These are phyloP conservation scores for Arrhamphus sclerolepis DNA, from an alignment of 2,797 vertebrate species.

Conservation along the genomic window DNA sequence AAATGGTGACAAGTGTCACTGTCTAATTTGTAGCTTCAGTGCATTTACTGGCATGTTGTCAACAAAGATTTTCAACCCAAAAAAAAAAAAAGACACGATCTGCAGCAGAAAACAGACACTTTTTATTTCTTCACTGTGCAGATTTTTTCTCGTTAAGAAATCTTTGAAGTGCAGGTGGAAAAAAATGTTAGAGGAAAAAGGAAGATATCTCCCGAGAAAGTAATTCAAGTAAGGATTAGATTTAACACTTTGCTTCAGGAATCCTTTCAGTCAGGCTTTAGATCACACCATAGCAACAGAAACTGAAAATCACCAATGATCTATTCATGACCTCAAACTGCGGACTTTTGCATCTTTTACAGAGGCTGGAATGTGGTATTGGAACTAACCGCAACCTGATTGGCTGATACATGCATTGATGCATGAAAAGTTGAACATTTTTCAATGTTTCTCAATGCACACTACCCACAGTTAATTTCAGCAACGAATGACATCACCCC, in stretches of 20 bases:
- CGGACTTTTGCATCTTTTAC: too few relatives aligned
- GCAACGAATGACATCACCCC: too few relatives aligned
- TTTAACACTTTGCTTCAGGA: constrained; percentile 37
- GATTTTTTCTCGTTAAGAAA: constrained; percentile 30
- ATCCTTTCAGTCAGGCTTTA: neutral
- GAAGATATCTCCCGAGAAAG: constrained; percentile 34
- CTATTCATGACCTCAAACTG: too few relatives aligned
- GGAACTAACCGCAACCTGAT: too few relatives aligned
- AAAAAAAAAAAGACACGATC: constrained; percentile 1
- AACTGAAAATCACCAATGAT: too few relatives aligned
- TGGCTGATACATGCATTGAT: too few relatives aligned
- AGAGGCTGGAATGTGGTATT: too few relatives aligned
- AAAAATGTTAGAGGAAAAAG: constrained; percentile 31
- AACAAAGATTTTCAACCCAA: constrained; percentile 41
- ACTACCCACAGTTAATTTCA: too few relatives aligned
- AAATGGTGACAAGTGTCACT: constrained; percentile 53
- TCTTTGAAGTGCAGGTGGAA: constrained; percentile 46
- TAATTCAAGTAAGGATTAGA: constrained; percentile 33
- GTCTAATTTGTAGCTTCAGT: constrained; percentile 59
- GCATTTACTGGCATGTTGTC: constrained; percentile 52
- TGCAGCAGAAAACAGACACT: constrained; percentile 32
- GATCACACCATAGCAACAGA: too few relatives aligned
- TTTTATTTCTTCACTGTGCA: constrained; percentile 24
- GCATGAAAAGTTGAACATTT: too few relatives aligned
- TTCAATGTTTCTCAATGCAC: too few relatives aligned